Evolutionary conservation across 2,888 invertebrate species (phyloP).

Genomic region (Ptilodon capucinus): DNA sequence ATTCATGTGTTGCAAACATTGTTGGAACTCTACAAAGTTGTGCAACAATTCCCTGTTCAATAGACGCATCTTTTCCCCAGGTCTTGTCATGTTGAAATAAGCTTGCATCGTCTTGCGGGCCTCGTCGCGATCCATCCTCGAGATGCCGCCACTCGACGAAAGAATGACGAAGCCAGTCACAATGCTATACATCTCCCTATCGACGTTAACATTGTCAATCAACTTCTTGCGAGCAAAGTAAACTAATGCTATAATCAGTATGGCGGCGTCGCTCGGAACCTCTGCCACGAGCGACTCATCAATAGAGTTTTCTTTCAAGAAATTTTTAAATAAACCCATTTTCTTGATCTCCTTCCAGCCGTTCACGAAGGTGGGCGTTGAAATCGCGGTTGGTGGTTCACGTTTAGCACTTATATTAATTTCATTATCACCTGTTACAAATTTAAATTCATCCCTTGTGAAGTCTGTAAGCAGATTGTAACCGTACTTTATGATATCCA

Average conservation of each 20-base stretch:
- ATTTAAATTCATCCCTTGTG: constrained; percentile 3
- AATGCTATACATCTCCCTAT: constrained; percentile 32
- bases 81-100: constrained; percentile 21
- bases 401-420: not conserved
- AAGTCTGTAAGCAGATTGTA: constrained; percentile 44
- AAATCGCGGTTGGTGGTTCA: not conserved
- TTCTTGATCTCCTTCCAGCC: constrained; percentile 37
- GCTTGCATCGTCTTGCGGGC: not conserved
- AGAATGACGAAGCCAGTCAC: constrained; percentile 41
- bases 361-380: constrained; percentile 40
- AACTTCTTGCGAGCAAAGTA: constrained; percentile 38
- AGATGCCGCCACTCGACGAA: too few relatives aligned
- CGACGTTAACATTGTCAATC: constrained; percentile 6
- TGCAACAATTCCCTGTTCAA: constrained; percentile 25
- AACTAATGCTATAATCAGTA: constrained; percentile 40
- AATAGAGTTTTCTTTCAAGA: constrained; percentile 17
- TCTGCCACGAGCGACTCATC: constrained; percentile 15
- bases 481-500: constrained; percentile 46
- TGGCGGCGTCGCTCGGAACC: constrained; percentile 30
- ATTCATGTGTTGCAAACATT: constrained; percentile 43
- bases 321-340: constrained; percentile 20
- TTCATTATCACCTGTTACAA: not conserved
- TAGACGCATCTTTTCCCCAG: constrained; percentile 14
- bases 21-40: constrained; percentile 39
- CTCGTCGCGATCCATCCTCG: constrained; percentile 1